phyloP scores from a whole-genome alignment of 2,888 invertebrate genomes.

The Zelleria hepariella region DNA sequence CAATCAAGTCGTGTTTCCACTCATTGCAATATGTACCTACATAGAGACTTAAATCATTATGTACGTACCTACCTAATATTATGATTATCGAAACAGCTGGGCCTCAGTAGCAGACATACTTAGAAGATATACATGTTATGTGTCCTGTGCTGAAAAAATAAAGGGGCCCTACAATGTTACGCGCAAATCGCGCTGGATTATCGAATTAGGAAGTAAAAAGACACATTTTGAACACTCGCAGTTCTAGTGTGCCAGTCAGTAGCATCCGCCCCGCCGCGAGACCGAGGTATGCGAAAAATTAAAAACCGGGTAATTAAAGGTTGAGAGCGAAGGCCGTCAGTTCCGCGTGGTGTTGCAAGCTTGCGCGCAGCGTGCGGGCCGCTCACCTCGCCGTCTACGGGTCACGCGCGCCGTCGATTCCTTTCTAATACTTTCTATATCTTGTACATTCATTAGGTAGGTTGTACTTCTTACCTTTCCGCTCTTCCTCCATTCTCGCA shows the following conservation, averaged over 20 bases:
- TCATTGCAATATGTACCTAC: too few relatives aligned
- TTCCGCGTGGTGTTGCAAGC: constrained; percentile 57
- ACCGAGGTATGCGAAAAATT: constrained; percentile 35
- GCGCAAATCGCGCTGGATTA: neutral
- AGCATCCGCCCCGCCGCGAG: constrained; percentile 11
- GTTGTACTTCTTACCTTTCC: constrained; percentile 44
- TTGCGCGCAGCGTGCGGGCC: constrained; percentile 36
- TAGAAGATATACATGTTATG: too few relatives aligned
- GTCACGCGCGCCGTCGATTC: constrained; percentile 66
- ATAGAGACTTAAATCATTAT: too few relatives aligned
- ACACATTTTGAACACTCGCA: neutral
- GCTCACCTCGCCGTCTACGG: constrained; percentile 54
- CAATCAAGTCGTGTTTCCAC: too few relatives aligned
- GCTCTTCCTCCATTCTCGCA: constrained; percentile 41
- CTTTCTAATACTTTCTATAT: constrained; percentile 70
- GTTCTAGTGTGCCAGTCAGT: neutral
- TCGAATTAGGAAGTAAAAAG: neutral
- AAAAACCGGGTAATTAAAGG: constrained; percentile 48
- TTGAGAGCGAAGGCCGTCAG: constrained; percentile 62
- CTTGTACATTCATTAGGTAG: constrained; percentile 40
- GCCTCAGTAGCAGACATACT: too few relatives aligned
- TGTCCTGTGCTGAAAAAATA: neutral
- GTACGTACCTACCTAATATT: neutral
- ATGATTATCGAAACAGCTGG: too few relatives aligned
- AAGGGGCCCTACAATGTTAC: neutral